phyloP scores from a whole-genome alignment of 2,113 vertebrate species.

The Barnardius zonarius region DNA sequence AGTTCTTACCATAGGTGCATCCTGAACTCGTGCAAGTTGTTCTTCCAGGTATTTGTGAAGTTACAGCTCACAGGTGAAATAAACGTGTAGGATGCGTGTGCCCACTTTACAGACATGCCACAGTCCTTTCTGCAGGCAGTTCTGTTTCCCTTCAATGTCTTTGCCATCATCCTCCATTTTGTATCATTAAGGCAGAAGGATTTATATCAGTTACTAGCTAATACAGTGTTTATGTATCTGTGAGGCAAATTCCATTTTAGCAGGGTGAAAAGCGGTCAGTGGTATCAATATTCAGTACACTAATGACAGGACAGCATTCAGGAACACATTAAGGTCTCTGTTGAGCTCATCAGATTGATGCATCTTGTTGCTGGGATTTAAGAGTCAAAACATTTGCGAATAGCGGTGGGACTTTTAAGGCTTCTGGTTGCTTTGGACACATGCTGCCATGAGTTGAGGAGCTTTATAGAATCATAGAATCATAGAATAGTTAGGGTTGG shows the following conservation, averaged over 20 bases:
- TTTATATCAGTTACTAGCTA: neutral
- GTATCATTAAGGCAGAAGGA: neutral
- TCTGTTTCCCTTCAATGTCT: neutral
- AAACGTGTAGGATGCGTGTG: neutral
- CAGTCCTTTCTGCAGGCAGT: neutral
- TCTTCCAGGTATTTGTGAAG: neutral
- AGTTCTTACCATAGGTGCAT: neutral
- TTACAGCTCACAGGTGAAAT: neutral
- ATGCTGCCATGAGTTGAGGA: neutral
- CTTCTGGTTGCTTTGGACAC: neutral
- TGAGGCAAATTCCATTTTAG: slow-evolving; percentile 52
- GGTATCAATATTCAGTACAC: neutral
- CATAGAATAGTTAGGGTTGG: too few relatives aligned
- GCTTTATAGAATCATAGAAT: too few relatives aligned
- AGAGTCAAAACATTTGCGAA: neutral
- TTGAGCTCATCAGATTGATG: neutral
- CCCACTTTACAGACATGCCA: neutral
- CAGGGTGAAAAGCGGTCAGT: neutral
- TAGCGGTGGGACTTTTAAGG: neutral
- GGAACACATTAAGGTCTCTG: neutral
- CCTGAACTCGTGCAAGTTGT: neutral
- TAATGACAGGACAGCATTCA: neutral
- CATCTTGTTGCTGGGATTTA: slow-evolving; percentile 1
- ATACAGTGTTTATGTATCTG: neutral
- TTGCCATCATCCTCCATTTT: neutral